Percentiles rank a stretch among this genome's conserved stretches.
Evolutionary conservation across 2,797 vertebrate species (phyloP).

Genomic region (Anguilla pacifica): DNA sequence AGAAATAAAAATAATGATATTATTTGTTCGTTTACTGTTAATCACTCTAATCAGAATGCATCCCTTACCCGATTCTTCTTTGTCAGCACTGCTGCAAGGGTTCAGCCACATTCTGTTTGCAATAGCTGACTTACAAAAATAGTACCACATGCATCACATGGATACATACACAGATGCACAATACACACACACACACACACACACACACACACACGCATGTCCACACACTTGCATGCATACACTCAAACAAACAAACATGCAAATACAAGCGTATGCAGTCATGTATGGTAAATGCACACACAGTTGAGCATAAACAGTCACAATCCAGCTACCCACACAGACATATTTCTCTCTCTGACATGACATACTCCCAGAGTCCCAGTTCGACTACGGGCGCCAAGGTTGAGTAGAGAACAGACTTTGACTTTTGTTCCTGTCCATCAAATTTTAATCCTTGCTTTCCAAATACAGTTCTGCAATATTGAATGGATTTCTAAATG

Average conservation of each 20-base stretch:
- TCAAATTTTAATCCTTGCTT: slow-evolving; percentile 51
- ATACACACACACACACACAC: slow-evolving; percentile 27
- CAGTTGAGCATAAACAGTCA: slow-evolving; percentile 31
- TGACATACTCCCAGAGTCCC: slow-evolving; percentile 36
- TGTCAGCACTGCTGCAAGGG: too few relatives aligned
- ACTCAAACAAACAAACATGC: slow-evolving; percentile 17
- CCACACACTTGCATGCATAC: background rate
- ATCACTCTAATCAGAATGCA: too few relatives aligned
- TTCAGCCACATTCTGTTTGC: too few relatives aligned
- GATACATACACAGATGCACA: slow-evolving; percentile 27
- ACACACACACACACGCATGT: slow-evolving; percentile 19
- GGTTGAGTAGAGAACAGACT: slow-evolving; percentile 54
- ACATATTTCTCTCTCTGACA: slow-evolving; percentile 37
- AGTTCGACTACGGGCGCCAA: slow-evolving; percentile 47
- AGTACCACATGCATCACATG: slow-evolving; percentile 20
- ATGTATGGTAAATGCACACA: slow-evolving; percentile 11
- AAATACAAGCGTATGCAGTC: background rate
- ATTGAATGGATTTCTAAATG: slow-evolving; percentile 46
- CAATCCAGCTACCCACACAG: slow-evolving; percentile 39
- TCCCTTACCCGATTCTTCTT: too few relatives aligned
- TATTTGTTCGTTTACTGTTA: background rate
- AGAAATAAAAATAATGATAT: background rate
- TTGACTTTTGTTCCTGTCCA: slow-evolving; percentile 45
- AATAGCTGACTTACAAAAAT: too few relatives aligned
- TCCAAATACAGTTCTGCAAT: slow-evolving; percentile 53